Base-by-base conservation (phyloP, 37 sponge, comb jelly and placozoan species). In the Oscarella lobularis region DNA sequence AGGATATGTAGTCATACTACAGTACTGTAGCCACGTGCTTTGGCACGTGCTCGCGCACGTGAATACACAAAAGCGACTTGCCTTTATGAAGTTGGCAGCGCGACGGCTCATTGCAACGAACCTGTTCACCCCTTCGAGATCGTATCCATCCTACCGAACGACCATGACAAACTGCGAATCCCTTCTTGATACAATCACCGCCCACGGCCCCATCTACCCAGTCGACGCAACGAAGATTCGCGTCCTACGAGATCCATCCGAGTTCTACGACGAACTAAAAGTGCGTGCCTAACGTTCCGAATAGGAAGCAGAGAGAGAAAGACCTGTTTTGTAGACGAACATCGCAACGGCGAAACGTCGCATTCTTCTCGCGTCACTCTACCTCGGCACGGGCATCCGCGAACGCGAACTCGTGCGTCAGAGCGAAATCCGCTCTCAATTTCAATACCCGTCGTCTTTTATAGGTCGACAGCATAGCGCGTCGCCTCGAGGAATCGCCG, bases 321-420 rank as follows among this genome's bases (percentile, higher is more conserved):
- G n/a, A n/a, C n/a, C n/a, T n/a, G n/a, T n/a, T 41, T 4, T 60
- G 33, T 67, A 89, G 87, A 39, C 73, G 40, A 80, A 81, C 33
- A 38, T 86, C 0, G 3, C 14, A 0, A 68, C 66, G 55, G 86
- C 89, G 1, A 33, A 78, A 31, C 66, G 38, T 3, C 76, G 96
- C 32, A 74, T 95, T 20, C 37, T 83, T 27, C 30, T 88, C 41
- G 76, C 96, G 0, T 87, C 96, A 35, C 73, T 95, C 20, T 95
- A 95, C 68, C 79, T 95, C 14, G 96, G 96, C 30, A 91, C 87
- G 32, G 92, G 85, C 29, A 9, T 72, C 2, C 80, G 70, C 27
- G 96, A 95, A 40, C 66, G 54, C n/a, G 84, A 83, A 35, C 66
- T 95, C 60, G 92, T 91, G 60, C 6, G 31, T 68, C 31, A 36